Conservation (phyloP, 1,140 invertebrate genomes). For the Andricus grossulariae region DNA sequence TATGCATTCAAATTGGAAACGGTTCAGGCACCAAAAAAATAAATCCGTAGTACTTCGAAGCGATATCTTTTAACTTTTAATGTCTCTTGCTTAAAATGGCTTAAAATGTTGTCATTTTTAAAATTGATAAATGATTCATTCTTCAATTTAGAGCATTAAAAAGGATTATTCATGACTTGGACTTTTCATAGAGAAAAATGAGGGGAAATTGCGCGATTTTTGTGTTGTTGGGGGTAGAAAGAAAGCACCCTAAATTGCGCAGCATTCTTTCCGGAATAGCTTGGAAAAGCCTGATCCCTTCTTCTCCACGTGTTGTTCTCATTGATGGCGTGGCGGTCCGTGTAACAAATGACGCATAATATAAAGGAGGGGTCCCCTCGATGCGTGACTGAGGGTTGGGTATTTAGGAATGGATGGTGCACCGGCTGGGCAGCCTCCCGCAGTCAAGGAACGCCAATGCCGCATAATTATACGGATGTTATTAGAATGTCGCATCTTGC, state of each 20-base stretch:
- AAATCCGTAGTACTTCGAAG: no score
- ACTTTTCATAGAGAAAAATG: no score
- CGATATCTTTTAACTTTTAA: no score
- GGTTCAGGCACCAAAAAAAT: no score
- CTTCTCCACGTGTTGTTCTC: slow-evolving; percentile 27
- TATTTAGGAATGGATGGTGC: slow-evolving; percentile 27
- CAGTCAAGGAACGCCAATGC: slow-evolving; percentile 29
- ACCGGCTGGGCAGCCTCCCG: slow-evolving; percentile 21
- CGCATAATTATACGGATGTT: slow-evolving; percentile 31
- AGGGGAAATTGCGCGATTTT: neutral
- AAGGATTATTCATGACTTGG: no score
- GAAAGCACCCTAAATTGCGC: neutral
- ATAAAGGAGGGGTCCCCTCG: neutral
- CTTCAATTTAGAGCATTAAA: no score
- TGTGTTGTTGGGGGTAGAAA: neutral
- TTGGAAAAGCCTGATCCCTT: slow-evolving; percentile 15
- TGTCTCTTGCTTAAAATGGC: no score
- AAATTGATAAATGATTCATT: no score
- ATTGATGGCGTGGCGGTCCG: slow-evolving; percentile 1
- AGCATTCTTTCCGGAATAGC: slow-evolving; percentile 17
- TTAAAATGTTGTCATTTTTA: no score
- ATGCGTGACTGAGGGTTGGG: slow-evolving; percentile 20
- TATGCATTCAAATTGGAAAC: no score
- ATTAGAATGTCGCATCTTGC: slow-evolving; percentile 28
- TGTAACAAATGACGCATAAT: slow-evolving; percentile 31